Evolutionary conservation across 2,797 vertebrate species (phyloP).

Genomic region (Spinibarbus caldwelli): DNA sequence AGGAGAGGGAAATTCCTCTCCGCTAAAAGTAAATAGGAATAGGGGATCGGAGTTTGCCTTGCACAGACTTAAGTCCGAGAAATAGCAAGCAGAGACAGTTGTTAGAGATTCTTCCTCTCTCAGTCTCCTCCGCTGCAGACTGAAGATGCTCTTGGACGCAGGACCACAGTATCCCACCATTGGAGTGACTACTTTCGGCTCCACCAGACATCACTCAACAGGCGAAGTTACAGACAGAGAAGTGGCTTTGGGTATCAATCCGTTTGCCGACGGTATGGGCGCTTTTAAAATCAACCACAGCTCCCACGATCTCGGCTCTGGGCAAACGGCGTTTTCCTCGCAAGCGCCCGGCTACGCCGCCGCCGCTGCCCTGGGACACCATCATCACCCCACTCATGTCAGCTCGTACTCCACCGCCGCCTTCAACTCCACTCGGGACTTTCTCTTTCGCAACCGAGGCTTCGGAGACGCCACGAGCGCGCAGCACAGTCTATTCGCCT

Average conservation of each 20-base stretch:
- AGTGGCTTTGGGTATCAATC: constrained; percentile 98
- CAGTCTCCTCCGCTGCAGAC: constrained; percentile 84
- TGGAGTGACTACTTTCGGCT: constrained; percentile 99
- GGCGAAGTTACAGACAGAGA: constrained; percentile 97
- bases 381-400: constrained; percentile 96
- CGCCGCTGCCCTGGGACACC: constrained; percentile 92
- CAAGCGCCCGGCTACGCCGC: constrained; percentile 96
- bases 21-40: constrained; percentile 78
- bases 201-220: constrained; percentile 96
- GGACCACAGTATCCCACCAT: constrained; percentile 98
- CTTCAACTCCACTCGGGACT: constrained; percentile 99
- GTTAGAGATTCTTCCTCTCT: constrained; percentile 73
- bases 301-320: constrained; percentile 93
- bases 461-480: constrained; percentile 94
- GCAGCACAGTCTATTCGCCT: constrained; percentile 90
- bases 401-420: constrained; percentile 97
- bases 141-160: constrained; percentile 99
- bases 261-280: constrained; percentile 98
- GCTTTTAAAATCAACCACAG: constrained; percentile 99
- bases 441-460: constrained; percentile 97
- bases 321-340: constrained; percentile 96
- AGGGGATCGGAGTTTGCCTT: constrained; percentile 77
- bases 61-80: constrained; percentile 68
- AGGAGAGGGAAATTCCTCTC: constrained; percentile 75
- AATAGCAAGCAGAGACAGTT: constrained; percentile 44